Conservation (phyloP, 2,888 invertebrate genomes). For the Stenchaetothrips biformis region DNA sequence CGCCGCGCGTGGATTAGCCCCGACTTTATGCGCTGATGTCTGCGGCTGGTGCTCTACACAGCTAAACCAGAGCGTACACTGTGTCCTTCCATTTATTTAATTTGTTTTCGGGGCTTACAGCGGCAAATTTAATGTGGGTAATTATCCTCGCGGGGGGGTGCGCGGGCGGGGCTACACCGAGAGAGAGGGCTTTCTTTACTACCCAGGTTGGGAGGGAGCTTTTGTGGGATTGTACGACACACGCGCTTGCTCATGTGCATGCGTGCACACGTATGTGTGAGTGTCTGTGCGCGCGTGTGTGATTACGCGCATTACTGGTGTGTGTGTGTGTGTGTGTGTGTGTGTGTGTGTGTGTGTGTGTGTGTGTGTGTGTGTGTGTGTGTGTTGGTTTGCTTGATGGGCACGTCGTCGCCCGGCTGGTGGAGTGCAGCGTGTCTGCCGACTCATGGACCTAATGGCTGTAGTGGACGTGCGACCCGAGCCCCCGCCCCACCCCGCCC, state of each 20-base stretch:
- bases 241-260: too few species aligned
- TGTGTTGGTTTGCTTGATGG: not conserved
- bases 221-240: too few species aligned
- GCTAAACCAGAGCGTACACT: not conserved
- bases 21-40: conserved; percentile 18
- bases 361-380: not conserved
- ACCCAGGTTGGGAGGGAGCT: too few species aligned
- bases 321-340: too few species aligned
- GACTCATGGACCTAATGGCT: not conserved
- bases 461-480: not conserved
- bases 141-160: not conserved
- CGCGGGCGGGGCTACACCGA: not conserved
- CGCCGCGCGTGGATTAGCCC: not conserved
- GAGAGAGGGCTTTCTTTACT: not conserved
- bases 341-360: not conserved
- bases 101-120: conserved; percentile 13
- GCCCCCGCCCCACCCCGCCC: not conserved
- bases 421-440: not conserved
- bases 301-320: too few species aligned
- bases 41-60: not conserved
- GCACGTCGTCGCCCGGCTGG: not conserved
- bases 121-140: conserved; percentile 23
- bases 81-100: conserved; percentile 19
- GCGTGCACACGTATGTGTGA: too few species aligned
- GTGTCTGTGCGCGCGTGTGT: too few species aligned